Evolutionary conservation across 2,797 vertebrate species (phyloP), one percentile per base, ranked within the genome.

Genomic region (Eupleurogrammus muticus): DNA sequence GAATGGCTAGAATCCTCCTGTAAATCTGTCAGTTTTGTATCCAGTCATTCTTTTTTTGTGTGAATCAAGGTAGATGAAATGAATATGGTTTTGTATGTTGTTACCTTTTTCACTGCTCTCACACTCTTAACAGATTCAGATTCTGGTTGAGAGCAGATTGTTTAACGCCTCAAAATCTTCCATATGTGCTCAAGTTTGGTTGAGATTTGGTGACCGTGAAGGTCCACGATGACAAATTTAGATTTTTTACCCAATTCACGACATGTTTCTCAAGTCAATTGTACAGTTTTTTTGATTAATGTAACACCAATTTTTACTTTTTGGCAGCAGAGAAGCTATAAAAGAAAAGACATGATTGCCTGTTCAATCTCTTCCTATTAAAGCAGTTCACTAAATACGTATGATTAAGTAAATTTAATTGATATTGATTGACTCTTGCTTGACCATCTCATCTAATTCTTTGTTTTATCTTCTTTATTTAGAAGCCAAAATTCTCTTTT

Each of bases 241-340:
- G n/a, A n/a, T n/a, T 28, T 28, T 28, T 0, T 11, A n/a, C 19
- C 9, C 28, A 57, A 49, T 5, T 9, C 42, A 46, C 49, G 0
- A 11, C 40, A 17, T 17, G 2, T 38, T 58, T 46, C 1, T 47
- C 23, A 0, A 17, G 5, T 34, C 1, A n/a, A 20, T 40, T 52
- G 23, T 64, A 35, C 4, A 23, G 5, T 4, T 42, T 28, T 58
- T 52, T 47, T 10, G 19, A 11, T 24, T 6, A 13, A 19, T 77
- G 19, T 57, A 17, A 66, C 0, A 8, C 5, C n/a, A n/a, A 11
- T 19, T 12, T 47, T 20, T 50, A 35, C 7, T 6, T 47, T n/a
- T n/a, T n/a, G n/a, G n/a, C n/a, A 64, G 8, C 7, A 2, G 3
- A 11, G 35, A 28, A 0, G 7, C 16, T 5, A 0, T 2, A 13